Evolutionary conservation across 1,140 invertebrate species (phyloP).

Genomic region (Bilobella aurantiaca): DNA sequence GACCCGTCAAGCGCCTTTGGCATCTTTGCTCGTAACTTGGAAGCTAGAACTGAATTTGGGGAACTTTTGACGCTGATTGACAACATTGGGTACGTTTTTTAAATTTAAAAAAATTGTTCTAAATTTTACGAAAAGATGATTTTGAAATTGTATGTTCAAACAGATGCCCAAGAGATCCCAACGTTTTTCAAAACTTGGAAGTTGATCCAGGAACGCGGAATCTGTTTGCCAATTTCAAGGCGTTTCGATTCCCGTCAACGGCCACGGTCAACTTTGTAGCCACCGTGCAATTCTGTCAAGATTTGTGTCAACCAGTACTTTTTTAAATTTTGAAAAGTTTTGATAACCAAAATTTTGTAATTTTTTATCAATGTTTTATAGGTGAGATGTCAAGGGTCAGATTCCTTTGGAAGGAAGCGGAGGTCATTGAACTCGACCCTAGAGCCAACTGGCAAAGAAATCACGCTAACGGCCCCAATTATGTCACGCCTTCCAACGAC

Average conservation of each 20-base stretch:
- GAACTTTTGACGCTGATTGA: constrained; percentile 46
- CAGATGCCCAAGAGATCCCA: constrained; percentile 44
- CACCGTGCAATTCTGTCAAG: constrained; percentile 47
- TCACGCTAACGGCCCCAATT: constrained; percentile 14
- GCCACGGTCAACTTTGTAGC: constrained; percentile 47
- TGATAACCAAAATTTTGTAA: no score
- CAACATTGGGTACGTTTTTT: constrained; percentile 43
- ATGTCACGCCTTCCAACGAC: neutral
- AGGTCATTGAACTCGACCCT: constrained; percentile 34
- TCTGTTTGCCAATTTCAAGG: constrained; percentile 44
- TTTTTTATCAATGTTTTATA: no score
- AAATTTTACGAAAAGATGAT: no score
- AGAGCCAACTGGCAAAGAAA: constrained; percentile 20
- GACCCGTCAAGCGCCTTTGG: constrained; percentile 44
- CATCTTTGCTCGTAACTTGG: constrained; percentile 46
- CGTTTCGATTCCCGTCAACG: constrained; percentile 47
- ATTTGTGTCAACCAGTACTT: constrained; percentile 43
- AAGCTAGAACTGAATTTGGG: constrained; percentile 45
- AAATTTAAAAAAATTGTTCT: no score
- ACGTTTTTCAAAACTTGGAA: constrained; percentile 44
- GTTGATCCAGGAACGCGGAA: constrained; percentile 41
- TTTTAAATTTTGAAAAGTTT: neutral
- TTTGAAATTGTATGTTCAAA: no score
- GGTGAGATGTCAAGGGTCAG: constrained; percentile 38
- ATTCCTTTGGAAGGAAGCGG: constrained; percentile 39